Base-by-base conservation (phyloP, 2,888 invertebrate species). In the Phrixothrix hirtus region DNA sequence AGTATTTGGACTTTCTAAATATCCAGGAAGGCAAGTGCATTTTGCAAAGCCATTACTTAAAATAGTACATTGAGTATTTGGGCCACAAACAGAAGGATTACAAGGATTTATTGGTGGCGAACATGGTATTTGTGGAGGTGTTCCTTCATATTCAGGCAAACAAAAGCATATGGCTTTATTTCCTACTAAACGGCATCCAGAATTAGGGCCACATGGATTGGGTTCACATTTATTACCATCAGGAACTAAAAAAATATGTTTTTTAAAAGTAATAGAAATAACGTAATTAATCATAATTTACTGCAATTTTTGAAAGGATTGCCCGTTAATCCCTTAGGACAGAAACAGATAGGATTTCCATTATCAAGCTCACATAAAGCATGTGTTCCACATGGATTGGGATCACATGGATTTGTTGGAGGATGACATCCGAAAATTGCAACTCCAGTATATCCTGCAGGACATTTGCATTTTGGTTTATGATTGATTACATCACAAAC, bases 281-380 rank as follows among this genome's bases (percentile, higher is more conserved):
- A 12, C 12, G 6, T 26, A 15, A 44, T 29, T 42, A 37, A n/a
- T n/a, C n/a, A n/a, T n/a, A 75, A 88, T 91, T 83, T 84, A 92
- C 92, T 90, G 83, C 92, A 93, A 76, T 85, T 88, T 70, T 87
- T 84, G 72, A 92, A 92, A 31, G 94, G 94, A 81, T 94, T 92
- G 74, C 94, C 94, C 2, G 92, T 93, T 57, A 91, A 78, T 55
- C 92, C 92, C 74, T 89, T 91, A 0, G 92, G 92, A 69, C 94
- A 94, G 77, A 83, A 90, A 69, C 94, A 95, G 60, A 93, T 88
- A 1, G 93, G 92, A 72, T 87, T 88, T 39, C 91, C 92, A 64
- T 87, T 85, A 64, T 92, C 90, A 38, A 86, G 81, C 77, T 92
- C 91, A 70, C 94, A 95, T 57, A 88, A 76, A 1, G 94, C 92